Conservation (phyloP, 2,797 vertebrate genomes). For the Cynodonichthys magdalenae region DNA sequence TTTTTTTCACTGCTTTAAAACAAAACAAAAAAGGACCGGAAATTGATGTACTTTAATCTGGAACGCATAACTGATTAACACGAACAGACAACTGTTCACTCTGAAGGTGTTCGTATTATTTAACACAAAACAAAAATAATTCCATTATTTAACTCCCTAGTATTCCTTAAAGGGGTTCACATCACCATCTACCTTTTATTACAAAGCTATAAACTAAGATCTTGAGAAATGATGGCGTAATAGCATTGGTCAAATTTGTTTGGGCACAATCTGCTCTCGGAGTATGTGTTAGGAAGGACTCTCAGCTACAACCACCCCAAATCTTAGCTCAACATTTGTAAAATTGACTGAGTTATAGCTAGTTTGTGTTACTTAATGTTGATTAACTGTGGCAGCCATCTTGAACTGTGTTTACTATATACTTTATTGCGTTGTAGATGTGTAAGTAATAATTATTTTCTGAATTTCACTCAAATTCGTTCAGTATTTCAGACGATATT, state of each 20-base stretch:
- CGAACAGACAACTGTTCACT: no score
- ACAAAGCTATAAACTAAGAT: neutral
- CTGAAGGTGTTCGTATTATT: no score
- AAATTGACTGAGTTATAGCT: neutral
- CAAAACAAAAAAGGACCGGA: neutral
- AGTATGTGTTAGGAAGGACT: no score
- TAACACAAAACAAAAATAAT: neutral
- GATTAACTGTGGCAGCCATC: neutral
- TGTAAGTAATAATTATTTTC: neutral
- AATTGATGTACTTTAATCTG: no score
- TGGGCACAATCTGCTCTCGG: no score
- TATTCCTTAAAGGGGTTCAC: neutral
- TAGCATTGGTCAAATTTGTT: neutral
- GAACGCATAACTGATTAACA: no score
- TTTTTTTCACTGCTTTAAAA: conserved; percentile 1
- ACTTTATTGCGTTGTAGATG: neutral
- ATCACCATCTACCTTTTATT: neutral
- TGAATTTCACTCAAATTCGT: neutral
- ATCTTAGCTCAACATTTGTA: neutral
- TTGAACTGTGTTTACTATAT: no score
- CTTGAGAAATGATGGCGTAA: neutral
- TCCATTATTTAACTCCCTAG: neutral
- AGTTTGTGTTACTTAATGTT: neutral
- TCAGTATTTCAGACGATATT: neutral
- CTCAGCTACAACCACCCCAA: no score